Evolutionary conservation across 2,888 invertebrate species (phyloP), one percentile per base, ranked within the genome.

Genomic region (Ptycholaimellus sp.): DNA sequence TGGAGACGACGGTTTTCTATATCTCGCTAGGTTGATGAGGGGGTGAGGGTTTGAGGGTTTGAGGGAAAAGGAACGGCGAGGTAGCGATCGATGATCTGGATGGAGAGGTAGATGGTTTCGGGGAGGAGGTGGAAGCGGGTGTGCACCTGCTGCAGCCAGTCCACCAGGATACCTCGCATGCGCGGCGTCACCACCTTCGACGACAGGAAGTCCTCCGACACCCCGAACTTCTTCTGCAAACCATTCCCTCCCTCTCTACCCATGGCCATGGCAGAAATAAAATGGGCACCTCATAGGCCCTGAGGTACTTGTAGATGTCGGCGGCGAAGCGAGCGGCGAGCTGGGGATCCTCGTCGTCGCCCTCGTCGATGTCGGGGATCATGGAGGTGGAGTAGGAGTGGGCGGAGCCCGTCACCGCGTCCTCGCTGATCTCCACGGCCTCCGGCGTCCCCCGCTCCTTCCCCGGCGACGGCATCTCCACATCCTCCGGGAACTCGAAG

Each of bases 141-240:
- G 49, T 83, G 82, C 7, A 90, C 82, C 38, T 48, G 48, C 14
- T 81, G 75, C 36, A 93, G 65, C 90, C 90, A 93, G 59, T 90
- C 82, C 41, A 90, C 68, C 14, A 93, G 68, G 33, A 83, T 75
- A 13, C 74, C 67, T 43, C 90, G 70, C 85, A 90, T 90, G 51
- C 72, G 73, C 1, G 75, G 69, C 11, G 75, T 76, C 11, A 85
- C 67, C 35, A 54, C 58, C 30, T 17, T 33, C 7, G 23, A 35
- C 3, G 17, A 21, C 33, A 46, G 30, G 30, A 42, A 49, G 3
- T 36, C 31, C 25, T 41, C 43, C 11, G 36, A 31, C 13, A 44
- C 32, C 14, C 23, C 19, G 35, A 40, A 33, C 14, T 30, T 40
- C 20, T 40, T 31, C 37, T 44, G 42, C 7, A 22, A 38, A 22